Evolutionary conservation across 1,140 invertebrate species (phyloP), one percentile per base, ranked within the genome.

Genomic region (Monochamus saltuarius): DNA sequence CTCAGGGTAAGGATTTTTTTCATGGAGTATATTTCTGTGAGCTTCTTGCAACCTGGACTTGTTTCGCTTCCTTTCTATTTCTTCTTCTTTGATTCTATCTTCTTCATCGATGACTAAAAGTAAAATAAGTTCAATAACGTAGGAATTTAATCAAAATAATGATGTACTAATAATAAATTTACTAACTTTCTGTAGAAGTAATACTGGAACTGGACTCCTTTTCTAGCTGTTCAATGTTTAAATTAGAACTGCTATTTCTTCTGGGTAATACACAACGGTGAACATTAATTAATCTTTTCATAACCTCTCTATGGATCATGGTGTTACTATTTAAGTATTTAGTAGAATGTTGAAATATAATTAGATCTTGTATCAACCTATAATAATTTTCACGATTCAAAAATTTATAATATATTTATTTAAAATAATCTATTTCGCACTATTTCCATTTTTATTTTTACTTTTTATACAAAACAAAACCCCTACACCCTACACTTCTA

Each of bases 1-100:
- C 50, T 81, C 67, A 1, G 73, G 38, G 57, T 83, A 86, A 7
- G 87, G 86, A 16, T 65, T 58, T 61, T 64, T 62, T 39, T 77
- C 78, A 22, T 79, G 58, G 1, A 88, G 54, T 10, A 84, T 74
- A 71, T 84, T 87, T 40, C 78, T 73, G 66, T 89, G 78, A 6
- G 66, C 37, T 1, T 50, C n/a, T 17, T 65, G 68, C 4, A 89
- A 70, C 7, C 83, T 67, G 1, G 86, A 89, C 72, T 85, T 87
- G 58, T 87, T 82, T 53, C 84, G 77, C 38, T 79, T 80, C 19
- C 42, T 65, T 58, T 79, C 63, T 11, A 82, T 68, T 60, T 76
- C 70, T 22, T 61, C 64, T 70, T 79, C 73, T 39, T 62, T 71
- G 13, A 66, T 8, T 52, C 61, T 53, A 7, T 70, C 55, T 34